Percentiles rank a stretch among this genome's conserved stretches.
These are phyloP conservation scores for Gadus chalcogrammus DNA, from an alignment of 2,113 vertebrate genomes.

Conservation along the genomic window DNA sequence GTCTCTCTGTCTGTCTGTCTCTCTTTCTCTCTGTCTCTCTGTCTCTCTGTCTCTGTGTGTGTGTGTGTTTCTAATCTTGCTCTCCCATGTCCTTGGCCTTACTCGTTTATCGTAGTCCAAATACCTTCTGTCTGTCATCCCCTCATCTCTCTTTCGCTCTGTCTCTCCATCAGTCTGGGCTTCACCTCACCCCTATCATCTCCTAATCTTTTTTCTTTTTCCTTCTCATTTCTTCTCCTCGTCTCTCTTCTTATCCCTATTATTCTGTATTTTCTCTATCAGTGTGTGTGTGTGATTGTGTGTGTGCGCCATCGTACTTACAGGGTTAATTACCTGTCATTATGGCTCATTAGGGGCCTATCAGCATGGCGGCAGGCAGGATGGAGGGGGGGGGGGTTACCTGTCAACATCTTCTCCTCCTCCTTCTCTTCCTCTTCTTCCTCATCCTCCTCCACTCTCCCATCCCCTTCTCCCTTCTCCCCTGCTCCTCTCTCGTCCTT, in stretches of 20 bases:
- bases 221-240: slow-evolving; percentile 36
- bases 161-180: neutral
- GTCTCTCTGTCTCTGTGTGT: neutral
- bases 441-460: neutral
- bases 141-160: neutral
- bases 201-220: slow-evolving; percentile 18
- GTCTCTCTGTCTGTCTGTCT: neutral
- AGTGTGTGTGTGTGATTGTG: slow-evolving; percentile 31
- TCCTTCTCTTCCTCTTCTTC: slow-evolving; percentile 9
- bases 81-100: neutral
- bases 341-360: slow-evolving; percentile 71
- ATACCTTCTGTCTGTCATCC: neutral
- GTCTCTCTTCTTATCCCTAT: slow-evolving; percentile 8
- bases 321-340: slow-evolving; percentile 71
- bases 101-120: neutral
- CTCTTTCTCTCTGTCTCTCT: neutral
- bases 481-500: neutral
- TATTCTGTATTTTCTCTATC: slow-evolving; percentile 7
- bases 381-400: slow-evolving; percentile 30
- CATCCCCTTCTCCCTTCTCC: neutral
- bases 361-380: slow-evolving; percentile 64
- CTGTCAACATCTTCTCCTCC: slow-evolving; percentile 52
- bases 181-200: neutral
- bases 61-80: neutral
- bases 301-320: slow-evolving; percentile 67